Evolutionary conservation across 2,888 invertebrate genomes (phyloP).

Genomic region (Acheta domesticus): DNA sequence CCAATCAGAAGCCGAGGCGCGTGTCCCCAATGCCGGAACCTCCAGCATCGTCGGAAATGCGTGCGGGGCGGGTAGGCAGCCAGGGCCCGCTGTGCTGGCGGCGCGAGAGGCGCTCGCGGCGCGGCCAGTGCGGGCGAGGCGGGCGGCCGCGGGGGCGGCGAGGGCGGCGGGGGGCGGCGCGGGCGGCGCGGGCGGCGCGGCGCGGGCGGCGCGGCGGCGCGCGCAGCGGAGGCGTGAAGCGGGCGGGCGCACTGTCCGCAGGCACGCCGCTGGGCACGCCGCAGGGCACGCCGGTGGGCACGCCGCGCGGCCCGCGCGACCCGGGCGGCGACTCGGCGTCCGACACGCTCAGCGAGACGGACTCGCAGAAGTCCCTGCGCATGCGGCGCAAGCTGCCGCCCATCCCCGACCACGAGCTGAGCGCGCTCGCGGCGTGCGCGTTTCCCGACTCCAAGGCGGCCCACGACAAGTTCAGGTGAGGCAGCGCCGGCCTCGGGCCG

Average conservation of each 20-base stretch:
- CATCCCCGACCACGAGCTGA: slow-evolving; percentile 42
- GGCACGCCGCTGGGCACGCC: slow-evolving; percentile 44
- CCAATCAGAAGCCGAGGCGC: too few relatives aligned
- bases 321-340: slow-evolving; percentile 48
- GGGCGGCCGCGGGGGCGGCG: not conserved
- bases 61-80: too few relatives aligned
- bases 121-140: too few relatives aligned
- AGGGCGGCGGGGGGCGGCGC: slow-evolving; percentile 40
- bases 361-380: slow-evolving; percentile 49
- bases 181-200: slow-evolving; percentile 45
- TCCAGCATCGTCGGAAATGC: too few relatives aligned
- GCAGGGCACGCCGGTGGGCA: slow-evolving; percentile 47
- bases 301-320: slow-evolving; percentile 46
- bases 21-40: too few relatives aligned
- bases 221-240: slow-evolving; percentile 44
- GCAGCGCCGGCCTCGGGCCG: not conserved
- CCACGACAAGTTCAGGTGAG: slow-evolving; percentile 18
- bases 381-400: slow-evolving; percentile 51
- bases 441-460: not conserved
- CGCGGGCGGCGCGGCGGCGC: slow-evolving; percentile 48
- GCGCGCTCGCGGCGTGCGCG: not conserved
- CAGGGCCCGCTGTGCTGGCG: too few relatives aligned
- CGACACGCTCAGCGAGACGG: slow-evolving; percentile 51
- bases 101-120: too few relatives aligned
- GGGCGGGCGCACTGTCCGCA: not conserved